Conservation (phyloP, 2,797 vertebrate species). For the Clarias laeviceps region DNA sequence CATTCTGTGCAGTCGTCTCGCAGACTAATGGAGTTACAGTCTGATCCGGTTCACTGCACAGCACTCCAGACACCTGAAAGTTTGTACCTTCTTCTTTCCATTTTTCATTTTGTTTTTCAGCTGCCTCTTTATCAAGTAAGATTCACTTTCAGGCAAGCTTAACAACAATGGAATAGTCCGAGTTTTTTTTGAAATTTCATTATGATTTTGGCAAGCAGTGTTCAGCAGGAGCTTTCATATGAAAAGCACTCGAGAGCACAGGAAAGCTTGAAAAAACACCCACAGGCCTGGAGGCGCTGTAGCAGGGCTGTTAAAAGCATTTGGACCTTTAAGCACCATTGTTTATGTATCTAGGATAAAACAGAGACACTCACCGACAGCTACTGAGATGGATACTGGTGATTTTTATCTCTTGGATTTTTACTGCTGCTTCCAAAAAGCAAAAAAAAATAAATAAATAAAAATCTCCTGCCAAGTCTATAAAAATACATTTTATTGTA, state of each 20-base stretch:
- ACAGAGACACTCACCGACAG: conserved; percentile 66
- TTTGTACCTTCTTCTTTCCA: conserved; percentile 24
- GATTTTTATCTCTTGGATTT: conserved; percentile 68
- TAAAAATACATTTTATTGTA: conserved; percentile 28
- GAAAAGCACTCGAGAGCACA: conserved; percentile 35
- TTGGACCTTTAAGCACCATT: conserved; percentile 71
- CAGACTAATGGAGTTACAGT: conserved; percentile 5
- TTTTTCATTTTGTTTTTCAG: background rate
- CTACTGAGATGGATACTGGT: conserved; percentile 68
- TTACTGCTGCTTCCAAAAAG: conserved; percentile 60
- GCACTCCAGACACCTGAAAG: background rate
- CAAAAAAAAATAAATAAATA: conserved; percentile 17
- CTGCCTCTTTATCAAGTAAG: conserved; percentile 26
- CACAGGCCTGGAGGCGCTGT: conserved; percentile 61
- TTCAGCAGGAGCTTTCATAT: conserved; percentile 30
- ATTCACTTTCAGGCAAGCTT: background rate
- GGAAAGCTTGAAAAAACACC: conserved; percentile 55
- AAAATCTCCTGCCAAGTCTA: conserved; percentile 9
- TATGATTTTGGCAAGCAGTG: conserved; percentile 19
- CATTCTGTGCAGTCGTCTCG: background rate
- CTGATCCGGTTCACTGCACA: conserved; percentile 11
- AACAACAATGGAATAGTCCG: background rate
- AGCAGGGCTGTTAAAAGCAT: conserved; percentile 75
- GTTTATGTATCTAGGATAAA: conserved; percentile 76
- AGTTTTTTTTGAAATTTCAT: background rate